phyloP scores from a whole-genome alignment of 2,113 vertebrate genomes.

The Tupaia chinensis region DNA sequence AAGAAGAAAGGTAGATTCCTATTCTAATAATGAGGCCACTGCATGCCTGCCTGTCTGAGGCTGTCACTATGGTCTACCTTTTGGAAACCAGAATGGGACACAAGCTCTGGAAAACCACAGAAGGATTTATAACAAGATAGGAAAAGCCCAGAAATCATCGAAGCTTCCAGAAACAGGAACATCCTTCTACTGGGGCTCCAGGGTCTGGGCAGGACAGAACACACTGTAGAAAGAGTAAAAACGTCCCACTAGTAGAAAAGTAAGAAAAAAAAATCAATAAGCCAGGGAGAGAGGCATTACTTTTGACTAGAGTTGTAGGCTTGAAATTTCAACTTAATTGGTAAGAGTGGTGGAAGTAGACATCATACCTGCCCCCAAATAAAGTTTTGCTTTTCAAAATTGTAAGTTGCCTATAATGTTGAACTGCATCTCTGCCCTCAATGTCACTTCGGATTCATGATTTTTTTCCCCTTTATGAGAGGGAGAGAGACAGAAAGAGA shows the following conservation, averaged over 20 bases:
- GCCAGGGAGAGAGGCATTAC: neutral
- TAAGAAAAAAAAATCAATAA: neutral
- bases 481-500: too few relatives aligned
- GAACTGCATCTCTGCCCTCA: neutral
- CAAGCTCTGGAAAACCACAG: neutral
- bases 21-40: neutral
- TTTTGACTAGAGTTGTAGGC: neutral
- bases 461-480: neutral
- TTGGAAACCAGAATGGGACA: neutral
- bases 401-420: neutral
- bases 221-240: neutral
- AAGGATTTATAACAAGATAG: neutral
- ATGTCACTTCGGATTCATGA: neutral
- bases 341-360: neutral
- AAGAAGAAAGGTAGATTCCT: neutral
- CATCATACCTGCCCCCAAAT: neutral
- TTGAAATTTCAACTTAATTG: neutral
- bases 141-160: neutral
- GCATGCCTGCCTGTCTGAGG: neutral
- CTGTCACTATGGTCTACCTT: neutral
- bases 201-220: neutral
- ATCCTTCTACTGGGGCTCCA: neutral
- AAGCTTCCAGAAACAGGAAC: neutral
- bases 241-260: neutral
- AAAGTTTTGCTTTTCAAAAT: neutral